Base-by-base conservation (phyloP, 2,888 invertebrate species). In the Calliscelio sp. region DNA sequence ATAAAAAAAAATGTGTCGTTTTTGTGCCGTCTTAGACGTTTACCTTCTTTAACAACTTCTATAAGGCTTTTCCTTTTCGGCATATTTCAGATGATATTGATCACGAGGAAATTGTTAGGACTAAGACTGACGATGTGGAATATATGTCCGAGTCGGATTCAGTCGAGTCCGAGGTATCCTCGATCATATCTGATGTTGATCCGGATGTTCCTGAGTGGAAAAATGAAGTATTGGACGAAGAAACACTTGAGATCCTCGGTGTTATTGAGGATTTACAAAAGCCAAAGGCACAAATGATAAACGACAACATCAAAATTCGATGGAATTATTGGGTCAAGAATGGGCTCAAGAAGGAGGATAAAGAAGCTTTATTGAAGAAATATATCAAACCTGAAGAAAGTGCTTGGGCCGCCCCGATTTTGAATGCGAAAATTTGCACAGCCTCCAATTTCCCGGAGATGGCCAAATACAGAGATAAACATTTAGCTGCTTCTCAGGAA, bases 381-480 rank as follows among this genome's bases (percentile, higher is more conserved):
- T 65, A 65, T 18, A 16, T 46, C 16, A 44, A 55, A 1, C 14
- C 49, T 3, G 74, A 68, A 1, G 10, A 41, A 8, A 2, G 25
- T 20, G n/a, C 14, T 2, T 55, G 74, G 32, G 51, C 10, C 14
- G 10, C 78, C 1, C 81, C 78, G 5, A 7, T 18, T 11, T 53
- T 81, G 11, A 81, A 85, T 44, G 59, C 49, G 5, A 79, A 85
- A 55, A 80, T 85, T 14, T 8, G 22, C n/a, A 8, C 74, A 0
- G 38, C 61, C 0, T 35, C 59, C 14, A 41, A 55, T 20, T 79
- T 79, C 16, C 66, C 66, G 1, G 84, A 82, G 3, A 63, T 73
- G 8, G 68, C 82, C 1, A 84, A 73, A 18, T 73, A 74, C 11
- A 65, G 86, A 0, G 84, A 86, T 22, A 79, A 80, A 11, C 81